Base-by-base conservation (phyloP, 2,797 vertebrate species). In the Phaenicophaeus curvirostris region DNA sequence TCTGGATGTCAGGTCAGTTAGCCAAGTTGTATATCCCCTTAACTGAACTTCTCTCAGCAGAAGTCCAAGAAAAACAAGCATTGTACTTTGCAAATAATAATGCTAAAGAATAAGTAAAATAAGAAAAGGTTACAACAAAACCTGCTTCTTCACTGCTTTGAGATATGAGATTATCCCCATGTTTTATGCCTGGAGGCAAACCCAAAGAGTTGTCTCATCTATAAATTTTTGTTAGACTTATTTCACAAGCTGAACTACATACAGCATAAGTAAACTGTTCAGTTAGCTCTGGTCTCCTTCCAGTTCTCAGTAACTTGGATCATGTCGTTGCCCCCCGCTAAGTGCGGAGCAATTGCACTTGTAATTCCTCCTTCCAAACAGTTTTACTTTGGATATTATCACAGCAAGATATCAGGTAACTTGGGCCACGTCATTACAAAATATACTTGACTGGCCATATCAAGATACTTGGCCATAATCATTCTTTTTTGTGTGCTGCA, bases 161-260 rank as follows among this genome's bases (percentile, higher is more conserved):
- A 93, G 18, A 89, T 61, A 90, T 3, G 23, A 92, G 16, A 90
- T 91, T 90, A 89, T 94, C 87, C 87, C 87, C 94, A 94, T 85
- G 76, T 89, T 87, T 90, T 75, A 31, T 50, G 94, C 89, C 91
- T 83, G 35, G 24, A 80, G 93, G 91, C 95, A 96, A 89, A 94
- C 92, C 42, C 5, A 4, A 94, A 92, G 84, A 8, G 0, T 11
- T 87, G 42, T 73, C 44, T 74, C 90, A 8, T 76, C 74, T 74
- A 69, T 55, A 35, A 30, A 28, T 20, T 53, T 83, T 46, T 91
- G 46, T 68, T 82, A 55, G 39, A 67, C 33, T 46, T 80, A 51
- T 50, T 88, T 89, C 37, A 77, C 79, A 94, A 91, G 57, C 66
- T 21, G 23, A 87, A 55, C 67, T 67, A 62, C 39, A 39, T 37